Evolutionary conservation across 1,140 invertebrate genomes (phyloP).

Genomic region (Lasioglossum baleicum): DNA sequence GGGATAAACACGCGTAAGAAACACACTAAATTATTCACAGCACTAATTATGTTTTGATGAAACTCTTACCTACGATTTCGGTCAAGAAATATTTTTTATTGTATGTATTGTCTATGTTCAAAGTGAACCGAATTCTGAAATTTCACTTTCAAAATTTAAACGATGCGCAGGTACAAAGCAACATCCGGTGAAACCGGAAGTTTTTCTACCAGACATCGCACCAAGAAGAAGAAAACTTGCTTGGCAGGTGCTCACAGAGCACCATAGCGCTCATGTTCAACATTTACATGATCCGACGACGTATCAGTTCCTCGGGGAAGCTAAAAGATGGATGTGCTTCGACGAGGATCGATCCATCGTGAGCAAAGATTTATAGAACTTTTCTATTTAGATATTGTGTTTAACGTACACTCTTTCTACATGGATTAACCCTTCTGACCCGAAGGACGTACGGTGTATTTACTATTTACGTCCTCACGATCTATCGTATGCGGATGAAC

Average conservation of each 20-base stretch:
- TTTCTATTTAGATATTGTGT: not conserved
- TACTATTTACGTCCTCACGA: too few relatives aligned
- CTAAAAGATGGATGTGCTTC: constrained; percentile 82
- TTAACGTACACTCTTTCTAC: too few relatives aligned
- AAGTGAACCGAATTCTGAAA: not conserved
- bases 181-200: constrained; percentile 11
- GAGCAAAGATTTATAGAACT: constrained; percentile 7
- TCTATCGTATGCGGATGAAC: too few relatives aligned
- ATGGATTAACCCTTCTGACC: too few relatives aligned
- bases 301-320: constrained; percentile 77
- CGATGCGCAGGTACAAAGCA: constrained; percentile 36
- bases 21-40: too few relatives aligned
- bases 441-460: too few relatives aligned
- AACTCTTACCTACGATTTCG: too few relatives aligned
- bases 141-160: not conserved
- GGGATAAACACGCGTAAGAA: too few relatives aligned
- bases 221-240: constrained; percentile 60
- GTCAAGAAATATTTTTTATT: not conserved
- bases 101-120: too few relatives aligned
- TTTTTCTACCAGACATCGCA: constrained; percentile 12
- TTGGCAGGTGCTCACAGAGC: constrained; percentile 75
- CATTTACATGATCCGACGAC: constrained; percentile 74
- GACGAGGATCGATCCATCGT: constrained; percentile 82
- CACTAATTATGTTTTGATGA: too few relatives aligned
- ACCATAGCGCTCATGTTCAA: constrained; percentile 77